These are phyloP conservation scores for Damaliscus lunatus DNA, from an alignment of 2,113 vertebrate species.

Conservation along the genomic window DNA sequence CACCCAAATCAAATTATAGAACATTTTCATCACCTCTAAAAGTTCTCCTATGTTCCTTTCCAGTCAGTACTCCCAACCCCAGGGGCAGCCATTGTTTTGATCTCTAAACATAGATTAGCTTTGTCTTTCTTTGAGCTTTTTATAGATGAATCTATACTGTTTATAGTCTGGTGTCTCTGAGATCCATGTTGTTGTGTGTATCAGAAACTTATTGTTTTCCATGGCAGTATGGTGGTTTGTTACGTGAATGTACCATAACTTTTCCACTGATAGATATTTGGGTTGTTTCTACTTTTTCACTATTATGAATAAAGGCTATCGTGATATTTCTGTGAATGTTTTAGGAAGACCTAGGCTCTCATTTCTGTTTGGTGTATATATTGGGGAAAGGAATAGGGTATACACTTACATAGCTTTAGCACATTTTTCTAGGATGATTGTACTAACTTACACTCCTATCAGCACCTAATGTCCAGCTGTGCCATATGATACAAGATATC, in stretches of 20 bases:
- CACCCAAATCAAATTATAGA: background rate
- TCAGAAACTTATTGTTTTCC: background rate
- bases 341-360: background rate
- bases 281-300: background rate
- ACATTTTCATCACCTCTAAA: background rate
- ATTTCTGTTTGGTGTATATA: background rate
- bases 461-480: background rate
- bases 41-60: slow-evolving; percentile 2
- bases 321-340: background rate
- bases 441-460: background rate
- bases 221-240: background rate
- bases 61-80: background rate
- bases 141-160: background rate
- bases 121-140: background rate
- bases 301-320: background rate
- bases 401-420: background rate
- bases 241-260: background rate
- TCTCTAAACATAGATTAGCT: background rate
- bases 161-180: background rate
- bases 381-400: background rate
- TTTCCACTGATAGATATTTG: background rate
- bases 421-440: background rate
- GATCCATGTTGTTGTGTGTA: background rate
- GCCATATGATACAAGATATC: background rate
- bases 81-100: background rate